Evolutionary conservation across 2,113 vertebrate genomes (phyloP), one percentile per base, ranked within the genome.

Genomic region (Orientallactaga bullata): DNA sequence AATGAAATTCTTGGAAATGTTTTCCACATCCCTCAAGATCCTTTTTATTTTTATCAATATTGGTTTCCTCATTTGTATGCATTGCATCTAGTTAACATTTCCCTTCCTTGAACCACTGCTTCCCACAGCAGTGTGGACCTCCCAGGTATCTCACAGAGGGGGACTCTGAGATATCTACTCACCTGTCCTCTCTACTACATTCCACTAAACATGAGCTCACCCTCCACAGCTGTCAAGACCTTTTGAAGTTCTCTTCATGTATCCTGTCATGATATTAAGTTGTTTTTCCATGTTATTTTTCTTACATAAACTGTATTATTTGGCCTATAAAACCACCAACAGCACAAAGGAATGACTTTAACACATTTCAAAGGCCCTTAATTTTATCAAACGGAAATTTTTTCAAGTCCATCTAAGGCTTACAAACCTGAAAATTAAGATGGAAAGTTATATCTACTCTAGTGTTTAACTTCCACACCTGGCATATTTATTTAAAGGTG

Each of bases 201-300:
- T 95, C 83, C 85, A 90, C 68, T 84, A 69, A 94, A 92, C 24
- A 84, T 78, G 69, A 95, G 85, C 63, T 97, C 92, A 96, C 39
- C 47, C 47, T 84, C 4, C 66, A 63, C 76, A 93, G 90, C 83
- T 94, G 88, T 71, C 63, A 79, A 94, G 32, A 58, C n/a, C 69
- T 94, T 94, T 94, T 97, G 85, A 96, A 95, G 79, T 89, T 94
- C 42, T 85, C 68, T 90, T 85, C 80, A 83, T 86, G 30, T 90
- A 77, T 77, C 13, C 65, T 82, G 58, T 78, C 72, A 92, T 63
- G 79, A 24, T 93, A 76, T 73, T 88, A 94, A 96, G 95, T 94
- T 68, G 0, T 79, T 95, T 96, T 88, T 32, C 58, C 21, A 66
- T 78, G 24, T 95, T 91, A 90, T 87, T 95, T 95, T 88, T 76